phyloP scores from a whole-genome alignment of 1,140 invertebrate species.

The Drosophila saltans region DNA sequence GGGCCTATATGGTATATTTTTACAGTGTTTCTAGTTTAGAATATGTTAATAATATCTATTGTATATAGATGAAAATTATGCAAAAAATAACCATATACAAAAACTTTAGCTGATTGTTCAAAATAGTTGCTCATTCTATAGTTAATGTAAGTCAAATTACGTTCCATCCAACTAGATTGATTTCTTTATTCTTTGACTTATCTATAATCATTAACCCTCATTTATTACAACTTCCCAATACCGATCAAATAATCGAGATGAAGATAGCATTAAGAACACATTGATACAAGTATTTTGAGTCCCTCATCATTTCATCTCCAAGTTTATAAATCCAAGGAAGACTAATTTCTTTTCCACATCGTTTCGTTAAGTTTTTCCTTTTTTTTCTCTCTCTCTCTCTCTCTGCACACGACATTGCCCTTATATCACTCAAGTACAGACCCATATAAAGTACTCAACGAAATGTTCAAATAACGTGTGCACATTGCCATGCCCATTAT shows the following conservation, averaged over 20 bases:
- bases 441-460: conserved; percentile 55
- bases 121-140: too few species aligned
- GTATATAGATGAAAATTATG: too few species aligned
- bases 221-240: too few species aligned
- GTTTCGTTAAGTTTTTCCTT: not conserved
- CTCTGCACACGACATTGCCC: conserved; percentile 23
- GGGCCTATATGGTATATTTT: too few species aligned
- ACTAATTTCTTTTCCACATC: not conserved
- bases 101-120: too few species aligned
- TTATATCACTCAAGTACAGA: conserved; percentile 47
- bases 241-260: not conserved
- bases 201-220: too few species aligned
- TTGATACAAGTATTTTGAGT: not conserved
- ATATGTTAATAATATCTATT: too few species aligned
- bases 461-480: conserved; percentile 74
- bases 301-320: not conserved
- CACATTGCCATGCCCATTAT: conserved; percentile 78
- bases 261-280: not conserved
- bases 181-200: too few species aligned
- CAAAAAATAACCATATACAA: too few species aligned
- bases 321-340: not conserved
- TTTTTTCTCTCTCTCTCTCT: not conserved
- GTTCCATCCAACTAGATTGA: too few species aligned
- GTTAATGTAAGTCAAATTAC: too few species aligned
- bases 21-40: too few species aligned